Base-by-base conservation (phyloP, 2,888 invertebrate species). In the Plusia festucae region DNA sequence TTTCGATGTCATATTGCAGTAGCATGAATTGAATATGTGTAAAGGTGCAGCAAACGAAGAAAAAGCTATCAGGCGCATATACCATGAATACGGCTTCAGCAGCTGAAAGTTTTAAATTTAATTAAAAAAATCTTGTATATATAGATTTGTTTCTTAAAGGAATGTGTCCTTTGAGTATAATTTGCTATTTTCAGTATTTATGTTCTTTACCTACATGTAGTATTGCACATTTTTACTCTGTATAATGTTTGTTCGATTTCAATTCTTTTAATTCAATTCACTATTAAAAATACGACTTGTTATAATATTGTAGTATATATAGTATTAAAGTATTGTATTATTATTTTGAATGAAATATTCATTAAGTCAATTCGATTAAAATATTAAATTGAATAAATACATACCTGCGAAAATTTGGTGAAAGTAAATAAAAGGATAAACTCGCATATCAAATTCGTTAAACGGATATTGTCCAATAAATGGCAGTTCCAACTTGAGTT, bases 1-100 rank as follows among this genome's bases (percentile, higher is more conserved):
- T 57, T 32, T 69, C 69, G 63, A 76, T 62, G 9, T 76, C 74
- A 27, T 66, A 64, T 32, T 20, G 69, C 9, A 76, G 30, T 20
- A 73, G 18, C 8, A 46, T 49, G 56, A 76, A 76, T 8, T 77
- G 70, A 18, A 73, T 73, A 9, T 76, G 53, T n/a, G 73, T 52
- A 55, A 76, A 77, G 0, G 78, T 67, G 34, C 69, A 69, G 15
- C 65, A 65, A n/a, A 78, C 69, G 20, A 73, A 76, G 34, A 76
- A 77, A 15, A 78, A 65, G n/a, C 65, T 73, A 2, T 73, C 74
- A 3, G 73, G 24, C 0, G 70, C 73, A 5, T 60, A 77, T 0
- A 73, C 61, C 53, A 70, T 62, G 8, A 66, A 0, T 0, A 61
- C 46, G 18, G 65, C 59, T 22, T 52, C 3, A 7, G 1, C 1